These are phyloP conservation scores for Esperia sulphurella DNA, from an alignment of 2,888 invertebrate genomes.

Conservation along the genomic window DNA sequence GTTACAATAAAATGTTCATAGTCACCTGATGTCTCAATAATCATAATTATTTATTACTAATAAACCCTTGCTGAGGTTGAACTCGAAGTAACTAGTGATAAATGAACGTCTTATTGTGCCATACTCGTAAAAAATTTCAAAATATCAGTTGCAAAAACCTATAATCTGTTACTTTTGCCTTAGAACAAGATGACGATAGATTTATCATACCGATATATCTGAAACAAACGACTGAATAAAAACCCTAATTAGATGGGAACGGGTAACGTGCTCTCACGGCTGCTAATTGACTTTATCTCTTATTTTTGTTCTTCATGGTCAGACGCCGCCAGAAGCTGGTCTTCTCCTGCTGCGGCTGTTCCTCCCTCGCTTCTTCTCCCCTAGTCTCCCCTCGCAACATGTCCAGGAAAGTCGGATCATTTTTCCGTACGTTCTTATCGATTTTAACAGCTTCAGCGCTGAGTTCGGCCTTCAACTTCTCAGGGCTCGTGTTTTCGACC, in stretches of 20 bases:
- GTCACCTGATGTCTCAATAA: too few relatives aligned
- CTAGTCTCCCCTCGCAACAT: slow-evolving; percentile 82
- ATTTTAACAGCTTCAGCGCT: slow-evolving; percentile 84
- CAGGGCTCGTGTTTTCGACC: slow-evolving; percentile 83
- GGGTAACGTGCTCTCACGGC: slow-evolving; percentile 39
- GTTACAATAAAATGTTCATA: too few relatives aligned
- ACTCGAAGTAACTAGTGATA: too few relatives aligned
- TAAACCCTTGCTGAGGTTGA: too few relatives aligned
- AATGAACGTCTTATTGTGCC: too few relatives aligned
- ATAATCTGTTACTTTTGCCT: too few relatives aligned
- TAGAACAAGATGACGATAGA: too few relatives aligned
- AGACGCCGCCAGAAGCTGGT: slow-evolving; percentile 84
- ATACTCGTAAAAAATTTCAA: too few relatives aligned
- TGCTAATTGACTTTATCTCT: slow-evolving; percentile 73
- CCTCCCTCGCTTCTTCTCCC: slow-evolving; percentile 62
- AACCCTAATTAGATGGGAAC: slow-evolving; percentile 24
- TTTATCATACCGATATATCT: background rate
- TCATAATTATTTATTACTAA: too few relatives aligned
- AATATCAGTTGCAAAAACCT: too few relatives aligned
- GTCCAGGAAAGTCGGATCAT: slow-evolving; percentile 82
- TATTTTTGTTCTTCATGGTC: slow-evolving; percentile 84
- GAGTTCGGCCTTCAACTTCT: slow-evolving; percentile 83
- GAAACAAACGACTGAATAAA: background rate
- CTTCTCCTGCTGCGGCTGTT: slow-evolving; percentile 76
- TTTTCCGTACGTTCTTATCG: slow-evolving; percentile 72